These are phyloP conservation scores for Melikaiella ostensackeni DNA, from an alignment of 2,888 invertebrate genomes.

Conservation along the genomic window DNA sequence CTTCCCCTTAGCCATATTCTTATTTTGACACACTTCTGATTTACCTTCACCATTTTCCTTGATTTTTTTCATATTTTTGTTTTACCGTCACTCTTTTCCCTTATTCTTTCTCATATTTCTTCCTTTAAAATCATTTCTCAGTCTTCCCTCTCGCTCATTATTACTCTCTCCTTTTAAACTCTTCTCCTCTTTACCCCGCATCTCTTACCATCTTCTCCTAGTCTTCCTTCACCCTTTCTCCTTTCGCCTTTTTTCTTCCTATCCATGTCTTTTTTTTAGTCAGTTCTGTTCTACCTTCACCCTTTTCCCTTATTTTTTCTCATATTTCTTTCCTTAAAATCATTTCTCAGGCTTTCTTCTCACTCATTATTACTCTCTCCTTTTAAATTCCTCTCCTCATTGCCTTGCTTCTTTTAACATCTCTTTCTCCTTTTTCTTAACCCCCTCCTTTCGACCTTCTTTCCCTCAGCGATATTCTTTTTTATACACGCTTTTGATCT, in stretches of 20 bases:
- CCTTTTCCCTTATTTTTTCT: neutral
- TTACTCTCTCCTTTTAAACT: neutral
- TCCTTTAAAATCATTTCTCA: no score
- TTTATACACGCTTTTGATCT: no score
- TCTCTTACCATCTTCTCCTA: neutral
- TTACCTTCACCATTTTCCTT: no score
- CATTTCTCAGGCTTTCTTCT: neutral
- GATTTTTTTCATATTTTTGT: no score
- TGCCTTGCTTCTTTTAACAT: no score
- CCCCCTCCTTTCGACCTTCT: no score
- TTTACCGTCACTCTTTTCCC: slow-evolving; percentile 28
- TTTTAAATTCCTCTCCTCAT: slow-evolving; percentile 16
- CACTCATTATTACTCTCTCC: neutral
- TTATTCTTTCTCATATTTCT: no score
- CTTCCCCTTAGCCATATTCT: no score
- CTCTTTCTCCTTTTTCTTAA: no score
- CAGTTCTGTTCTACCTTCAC: neutral
- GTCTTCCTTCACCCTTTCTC: neutral
- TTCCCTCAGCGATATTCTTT: neutral
- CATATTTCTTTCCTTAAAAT: no score
- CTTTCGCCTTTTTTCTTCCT: slow-evolving; percentile 24
- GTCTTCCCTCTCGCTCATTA: neutral
- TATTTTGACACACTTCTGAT: no score
- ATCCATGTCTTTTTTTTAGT: neutral
- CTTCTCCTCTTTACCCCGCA: slow-evolving; percentile 26